These are phyloP conservation scores for Bolinopsis microptera DNA, from an alignment of 37 sponge, comb jelly and placozoan species.

Conservation along the genomic window DNA sequence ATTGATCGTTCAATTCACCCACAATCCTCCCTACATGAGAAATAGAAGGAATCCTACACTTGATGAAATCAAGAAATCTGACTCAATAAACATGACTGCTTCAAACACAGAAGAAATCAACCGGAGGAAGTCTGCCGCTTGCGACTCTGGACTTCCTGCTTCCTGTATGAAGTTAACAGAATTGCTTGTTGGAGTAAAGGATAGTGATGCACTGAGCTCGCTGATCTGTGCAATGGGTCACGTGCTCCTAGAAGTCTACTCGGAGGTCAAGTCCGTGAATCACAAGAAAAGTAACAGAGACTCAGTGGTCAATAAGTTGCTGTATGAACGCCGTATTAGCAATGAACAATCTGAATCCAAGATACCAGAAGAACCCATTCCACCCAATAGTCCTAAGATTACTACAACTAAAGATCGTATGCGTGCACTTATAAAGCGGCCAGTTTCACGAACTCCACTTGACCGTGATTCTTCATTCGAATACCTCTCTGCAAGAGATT, in stretches of 20 bases:
- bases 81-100: not conserved
- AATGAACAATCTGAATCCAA: not conserved
- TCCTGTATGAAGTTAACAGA: not conserved
- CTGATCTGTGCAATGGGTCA: conserved; percentile 13
- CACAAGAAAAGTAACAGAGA: not conserved
- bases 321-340: not conserved
- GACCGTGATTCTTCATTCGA: conserved; percentile 17
- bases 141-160: not conserved
- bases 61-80: too few species aligned
- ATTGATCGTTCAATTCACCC: too few species aligned
- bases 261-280: conserved; percentile 1
- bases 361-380: not conserved
- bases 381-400: not conserved
- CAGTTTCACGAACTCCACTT: not conserved
- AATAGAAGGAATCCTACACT: too few species aligned
- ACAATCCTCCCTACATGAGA: not conserved
- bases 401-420: not conserved
- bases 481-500: not conserved
- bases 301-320: conserved; percentile 1
- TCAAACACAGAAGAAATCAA: not conserved
- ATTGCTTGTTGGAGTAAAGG: not conserved
- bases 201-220: not conserved
- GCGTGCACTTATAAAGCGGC: not conserved
- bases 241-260: not conserved
- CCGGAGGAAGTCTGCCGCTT: not conserved